Percentiles rank a stretch among this genome's conserved stretches.
phyloP scores from a whole-genome alignment of 2,113 vertebrate genomes.

The Eurystomus gularis region DNA sequence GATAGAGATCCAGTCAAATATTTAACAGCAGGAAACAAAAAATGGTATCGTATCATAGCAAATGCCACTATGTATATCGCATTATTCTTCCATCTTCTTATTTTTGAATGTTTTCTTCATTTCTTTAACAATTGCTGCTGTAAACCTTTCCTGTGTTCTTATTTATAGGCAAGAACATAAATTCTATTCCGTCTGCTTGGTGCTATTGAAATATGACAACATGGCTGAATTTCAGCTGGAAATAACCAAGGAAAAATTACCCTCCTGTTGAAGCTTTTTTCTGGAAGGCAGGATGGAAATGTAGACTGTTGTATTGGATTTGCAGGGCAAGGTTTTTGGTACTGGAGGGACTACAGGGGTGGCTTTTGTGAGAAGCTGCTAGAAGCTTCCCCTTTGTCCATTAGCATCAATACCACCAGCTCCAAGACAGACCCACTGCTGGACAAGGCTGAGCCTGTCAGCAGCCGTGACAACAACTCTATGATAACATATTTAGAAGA shows the following conservation, averaged over 20 bases:
- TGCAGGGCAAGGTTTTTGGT: background rate
- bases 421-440: rapidly evolving
- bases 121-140: background rate
- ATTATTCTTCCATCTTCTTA: background rate
- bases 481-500: background rate
- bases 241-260: background rate
- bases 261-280: background rate
- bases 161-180: background rate
- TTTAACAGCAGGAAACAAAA: background rate
- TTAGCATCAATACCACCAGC: rapidly evolving
- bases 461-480: no score
- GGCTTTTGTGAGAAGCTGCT: background rate
- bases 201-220: background rate
- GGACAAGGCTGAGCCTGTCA: background rate
- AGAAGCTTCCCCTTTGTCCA: rapidly evolving
- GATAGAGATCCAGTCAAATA: background rate
- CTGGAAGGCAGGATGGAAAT: background rate
- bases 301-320: background rate
- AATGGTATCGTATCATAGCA: background rate
- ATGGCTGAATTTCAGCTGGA: background rate
- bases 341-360: no score
- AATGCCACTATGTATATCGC: background rate
- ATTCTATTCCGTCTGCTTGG: background rate
- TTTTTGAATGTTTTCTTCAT: background rate
- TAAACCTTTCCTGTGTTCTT: background rate